Evolutionary conservation across 2,797 vertebrate genomes (phyloP), one percentile per base, ranked within the genome.

Genomic region (Sarcoramphus papa): DNA sequence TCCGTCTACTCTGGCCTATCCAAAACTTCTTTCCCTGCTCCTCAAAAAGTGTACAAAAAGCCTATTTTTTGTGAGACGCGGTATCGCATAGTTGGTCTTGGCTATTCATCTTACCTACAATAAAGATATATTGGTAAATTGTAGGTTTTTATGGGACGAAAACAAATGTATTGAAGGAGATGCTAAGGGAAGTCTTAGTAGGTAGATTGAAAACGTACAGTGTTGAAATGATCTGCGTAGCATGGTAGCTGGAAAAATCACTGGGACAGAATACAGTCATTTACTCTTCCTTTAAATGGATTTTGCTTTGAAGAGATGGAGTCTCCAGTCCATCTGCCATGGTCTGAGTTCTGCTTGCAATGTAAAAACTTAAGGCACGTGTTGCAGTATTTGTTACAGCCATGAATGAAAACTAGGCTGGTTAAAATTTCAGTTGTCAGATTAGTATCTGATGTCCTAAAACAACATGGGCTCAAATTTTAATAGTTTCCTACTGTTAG

Each of bases 1-100:
- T n/a, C 83, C 5, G 3, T 62, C 50, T 57, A 1, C 37, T 48
- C 69, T 21, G 12, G 15, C 27, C 11, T 37, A 7, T 5, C 10
- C 31, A 48, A 48, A 59, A 67, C 31, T 43, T 24, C 40, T 54
- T 28, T 14, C 47, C 40, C 27, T 48, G 47, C 35, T 65, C 54
- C 12, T 48, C 68, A 48, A 47, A 56, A 80, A 41, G 48, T 12
- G 30, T 22, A 60, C 1, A 3, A 62, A 45, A 48, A 67, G 30
- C 1, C 0, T 35, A 6, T 69, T 31, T 74, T 47, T 45, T 31
- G 12, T n/a, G 54, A 62, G 31, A 33, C 0, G 1, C 10, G 22
- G 31, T 10, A 22, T 76, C 22, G 3, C 22, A 3, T 31, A 24
- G 19, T 47, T 33, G 30, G 11, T 64, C 31, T 15, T 57, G 27